Conservation (phyloP, 2,113 vertebrate genomes). For the Gorsachius goisagi region DNA sequence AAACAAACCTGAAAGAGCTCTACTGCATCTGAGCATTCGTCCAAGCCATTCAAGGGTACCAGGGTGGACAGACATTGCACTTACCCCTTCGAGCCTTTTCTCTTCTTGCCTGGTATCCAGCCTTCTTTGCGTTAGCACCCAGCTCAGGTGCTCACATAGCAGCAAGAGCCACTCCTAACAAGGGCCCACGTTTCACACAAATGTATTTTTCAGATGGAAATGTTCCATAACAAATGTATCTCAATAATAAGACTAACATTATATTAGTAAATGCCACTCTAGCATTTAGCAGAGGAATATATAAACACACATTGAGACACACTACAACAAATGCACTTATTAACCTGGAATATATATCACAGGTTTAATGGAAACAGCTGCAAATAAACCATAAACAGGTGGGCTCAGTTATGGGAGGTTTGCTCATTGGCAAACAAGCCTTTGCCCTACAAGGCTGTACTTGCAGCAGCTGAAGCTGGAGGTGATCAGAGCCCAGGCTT, state of each 20-base stretch:
- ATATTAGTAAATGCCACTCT: not conserved
- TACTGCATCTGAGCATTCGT: not conserved
- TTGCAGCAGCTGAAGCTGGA: not conserved
- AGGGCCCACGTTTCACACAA: not conserved
- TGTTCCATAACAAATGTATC: fast-evolving
- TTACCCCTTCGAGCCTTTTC: not conserved
- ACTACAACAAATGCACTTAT: fast-evolving
- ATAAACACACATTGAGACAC: fast-evolving
- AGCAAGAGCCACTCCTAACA: not conserved
- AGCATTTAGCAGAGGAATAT: not conserved
- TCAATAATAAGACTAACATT: not conserved
- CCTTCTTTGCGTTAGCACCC: fast-evolving
- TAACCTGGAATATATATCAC: not conserved
- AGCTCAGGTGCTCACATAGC: not conserved
- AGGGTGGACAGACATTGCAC: not conserved
- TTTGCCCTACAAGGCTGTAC: not conserved
- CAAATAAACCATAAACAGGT: not conserved
- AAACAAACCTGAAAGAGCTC: not conserved
- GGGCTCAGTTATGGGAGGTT: not conserved
- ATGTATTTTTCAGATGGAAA: no score
- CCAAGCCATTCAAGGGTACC: no score
- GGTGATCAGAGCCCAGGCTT: not conserved
- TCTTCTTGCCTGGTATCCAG: no score
- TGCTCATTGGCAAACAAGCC: not conserved
- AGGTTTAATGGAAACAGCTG: not conserved